Base-by-base conservation (phyloP, 2,888 invertebrate species). In the Ichneumoninae sp. region DNA sequence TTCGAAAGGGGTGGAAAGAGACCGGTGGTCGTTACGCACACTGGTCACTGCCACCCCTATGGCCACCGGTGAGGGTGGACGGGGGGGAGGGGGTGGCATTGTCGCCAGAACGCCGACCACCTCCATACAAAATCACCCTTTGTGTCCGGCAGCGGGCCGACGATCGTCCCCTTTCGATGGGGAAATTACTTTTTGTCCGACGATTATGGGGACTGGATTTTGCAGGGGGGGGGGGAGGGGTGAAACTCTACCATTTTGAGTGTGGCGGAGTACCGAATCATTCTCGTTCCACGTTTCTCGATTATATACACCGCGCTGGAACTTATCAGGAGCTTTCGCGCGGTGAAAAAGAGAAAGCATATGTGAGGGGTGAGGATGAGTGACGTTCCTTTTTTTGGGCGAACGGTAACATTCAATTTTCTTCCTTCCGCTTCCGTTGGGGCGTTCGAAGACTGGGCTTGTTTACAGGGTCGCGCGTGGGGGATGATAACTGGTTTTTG, bases 101-200 rank as follows among this genome's bases (percentile, higher is more conserved):
- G 85, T 76, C 75, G 83, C 80, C 78, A 71, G 77, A 65, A 75
- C 75, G 44, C 47, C 65, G 75, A 76, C 84, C 77, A 84, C 83
- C 91, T 89, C 90, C 90, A 90, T 92, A 90, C 90, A 92, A 92
- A 93, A 93, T 93, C 92, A 92, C 93, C 93, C 93, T 93, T 92
- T 93, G 92, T 93, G 85, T 85, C 82, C 85, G 60, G 79, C 79
- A 71, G 68, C 78, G 70, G 73, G 73, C 91, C 91, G 79, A 81
- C 83, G 75, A 57, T 70, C 40, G 47, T 33, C 69, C 83, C 88
- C 71, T 90, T 88, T 90, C 90, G 91, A 92, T 91, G 92, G 92
- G 92, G 92, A 93, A 93, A 93, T 93, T 93, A 93, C 92, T 93
- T 93, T 93, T 93, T 92, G 93, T 92, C 91, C 91, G 90, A 92